phyloP scores from a whole-genome alignment of 2,888 invertebrate genomes.

The Chrysolina oricalcia region DNA sequence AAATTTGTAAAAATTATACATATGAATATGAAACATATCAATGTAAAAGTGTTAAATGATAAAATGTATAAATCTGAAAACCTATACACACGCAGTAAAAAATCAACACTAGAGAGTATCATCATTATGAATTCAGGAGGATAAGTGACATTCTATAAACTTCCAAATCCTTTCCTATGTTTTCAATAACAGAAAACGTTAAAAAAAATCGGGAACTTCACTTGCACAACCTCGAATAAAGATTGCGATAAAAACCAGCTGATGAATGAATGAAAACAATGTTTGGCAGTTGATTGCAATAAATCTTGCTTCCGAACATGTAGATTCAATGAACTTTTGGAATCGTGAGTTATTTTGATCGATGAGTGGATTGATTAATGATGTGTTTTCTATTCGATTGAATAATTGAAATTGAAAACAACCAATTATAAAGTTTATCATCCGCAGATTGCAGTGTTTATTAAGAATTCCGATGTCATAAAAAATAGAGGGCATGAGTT shows the following conservation, averaged over 20 bases:
- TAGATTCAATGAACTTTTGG: conserved; percentile 18
- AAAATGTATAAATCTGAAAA: no score
- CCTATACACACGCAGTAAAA: no score
- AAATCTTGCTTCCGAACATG: not conserved
- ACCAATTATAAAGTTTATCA: conserved; percentile 29
- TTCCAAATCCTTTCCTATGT: no score
- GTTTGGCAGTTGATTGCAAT: not conserved
- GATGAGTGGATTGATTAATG: conserved; percentile 32
- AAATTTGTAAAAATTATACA: no score
- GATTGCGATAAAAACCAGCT: not conserved
- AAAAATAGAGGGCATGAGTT: conserved; percentile 1
- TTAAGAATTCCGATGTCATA: not conserved
- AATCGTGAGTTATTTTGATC: conserved; percentile 30
- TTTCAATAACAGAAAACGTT: no score
- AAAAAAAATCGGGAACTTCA: not conserved
- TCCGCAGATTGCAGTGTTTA: not conserved
- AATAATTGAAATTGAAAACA: conserved; percentile 24
- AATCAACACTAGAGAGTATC: no score
- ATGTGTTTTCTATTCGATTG: conserved; percentile 18
- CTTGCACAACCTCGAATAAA: not conserved
- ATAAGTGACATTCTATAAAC: no score
- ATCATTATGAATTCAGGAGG: no score
- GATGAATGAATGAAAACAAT: not conserved
- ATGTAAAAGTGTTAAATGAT: no score
- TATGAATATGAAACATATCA: no score